A percentile compares a stretch with the other conserved stretches of the same genome.
These are phyloP conservation scores for Omphaloscelis lunosa DNA, from an alignment of 2,888 invertebrate species.

Conservation along the genomic window DNA sequence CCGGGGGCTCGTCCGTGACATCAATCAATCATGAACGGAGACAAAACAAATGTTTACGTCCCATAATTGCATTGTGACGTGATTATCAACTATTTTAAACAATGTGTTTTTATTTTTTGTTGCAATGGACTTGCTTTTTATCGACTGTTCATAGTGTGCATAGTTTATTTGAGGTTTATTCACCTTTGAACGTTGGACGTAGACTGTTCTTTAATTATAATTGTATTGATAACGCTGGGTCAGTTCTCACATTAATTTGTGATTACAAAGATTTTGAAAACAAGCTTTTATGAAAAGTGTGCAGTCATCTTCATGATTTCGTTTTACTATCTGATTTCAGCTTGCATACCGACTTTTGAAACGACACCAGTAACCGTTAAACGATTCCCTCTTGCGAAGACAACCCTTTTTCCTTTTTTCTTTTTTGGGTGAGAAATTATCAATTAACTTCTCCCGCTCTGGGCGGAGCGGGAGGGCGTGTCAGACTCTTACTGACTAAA, in stretches of 20 bases:
- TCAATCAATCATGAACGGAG: slow-evolving; percentile 80
- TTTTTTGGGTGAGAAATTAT: too few species aligned
- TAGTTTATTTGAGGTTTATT: slow-evolving; percentile 70
- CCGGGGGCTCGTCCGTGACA: slow-evolving; percentile 90
- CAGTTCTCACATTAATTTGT: slow-evolving; percentile 36
- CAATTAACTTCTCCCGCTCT: too few species aligned
- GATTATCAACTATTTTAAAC: slow-evolving; percentile 55
- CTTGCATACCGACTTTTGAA: not conserved
- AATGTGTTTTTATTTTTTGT: slow-evolving; percentile 59
- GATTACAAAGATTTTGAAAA: slow-evolving; percentile 18
- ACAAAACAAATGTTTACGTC: slow-evolving; percentile 85
- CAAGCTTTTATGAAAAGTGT: not conserved
- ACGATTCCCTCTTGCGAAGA: not conserved
- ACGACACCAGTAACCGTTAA: too few species aligned
- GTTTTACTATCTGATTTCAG: not conserved
- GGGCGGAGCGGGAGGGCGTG: too few species aligned
- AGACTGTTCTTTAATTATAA: slow-evolving; percentile 40
- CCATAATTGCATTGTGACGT: slow-evolving; percentile 84
- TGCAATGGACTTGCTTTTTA: slow-evolving; percentile 68
- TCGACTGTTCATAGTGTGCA: too few species aligned
- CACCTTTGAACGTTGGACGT: slow-evolving; percentile 73
- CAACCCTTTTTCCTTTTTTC: too few species aligned
- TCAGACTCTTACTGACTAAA: too few species aligned
- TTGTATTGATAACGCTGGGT: slow-evolving; percentile 42
- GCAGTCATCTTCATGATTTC: not conserved